These are phyloP conservation scores for Platyrinchus mystaceus DNA, from an alignment of 2,797 vertebrate genomes.

Conservation along the genomic window DNA sequence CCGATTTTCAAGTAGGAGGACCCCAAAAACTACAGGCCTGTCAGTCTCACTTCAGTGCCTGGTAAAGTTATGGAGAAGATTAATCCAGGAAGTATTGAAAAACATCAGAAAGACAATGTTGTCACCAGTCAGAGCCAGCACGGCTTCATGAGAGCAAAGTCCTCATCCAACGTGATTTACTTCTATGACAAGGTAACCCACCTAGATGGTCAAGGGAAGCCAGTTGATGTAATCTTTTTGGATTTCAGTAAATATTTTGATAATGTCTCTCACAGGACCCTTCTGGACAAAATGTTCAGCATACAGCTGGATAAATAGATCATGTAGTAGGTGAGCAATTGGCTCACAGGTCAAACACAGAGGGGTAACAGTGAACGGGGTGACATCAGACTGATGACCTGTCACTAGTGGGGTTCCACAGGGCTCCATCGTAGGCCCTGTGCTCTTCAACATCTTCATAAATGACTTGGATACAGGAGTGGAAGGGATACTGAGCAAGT, in stretches of 20 bases:
- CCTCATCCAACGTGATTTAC: background rate
- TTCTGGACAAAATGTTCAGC: background rate
- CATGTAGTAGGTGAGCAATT: background rate
- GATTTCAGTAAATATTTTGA: background rate
- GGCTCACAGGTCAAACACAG: background rate
- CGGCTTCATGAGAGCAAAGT: background rate
- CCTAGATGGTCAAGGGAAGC: background rate
- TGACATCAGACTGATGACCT: background rate
- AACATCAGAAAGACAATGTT: background rate
- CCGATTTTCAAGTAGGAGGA: background rate
- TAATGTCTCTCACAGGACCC: background rate
- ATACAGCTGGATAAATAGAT: background rate
- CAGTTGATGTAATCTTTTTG: background rate
- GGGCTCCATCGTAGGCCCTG: background rate
- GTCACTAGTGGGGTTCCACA: background rate
- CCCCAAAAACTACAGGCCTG: background rate
- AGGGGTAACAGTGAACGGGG: background rate
- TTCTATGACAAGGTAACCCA: background rate
- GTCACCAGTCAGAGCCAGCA: background rate
- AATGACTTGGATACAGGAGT: background rate
- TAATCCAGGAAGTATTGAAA: background rate
- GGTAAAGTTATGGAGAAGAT: background rate
- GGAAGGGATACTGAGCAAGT: background rate
- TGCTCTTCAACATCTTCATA: background rate
- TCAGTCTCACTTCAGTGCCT: background rate